These are phyloP conservation scores for Druceiella hillmani DNA, from an alignment of 2,888 invertebrate genomes.

Conservation along the genomic window DNA sequence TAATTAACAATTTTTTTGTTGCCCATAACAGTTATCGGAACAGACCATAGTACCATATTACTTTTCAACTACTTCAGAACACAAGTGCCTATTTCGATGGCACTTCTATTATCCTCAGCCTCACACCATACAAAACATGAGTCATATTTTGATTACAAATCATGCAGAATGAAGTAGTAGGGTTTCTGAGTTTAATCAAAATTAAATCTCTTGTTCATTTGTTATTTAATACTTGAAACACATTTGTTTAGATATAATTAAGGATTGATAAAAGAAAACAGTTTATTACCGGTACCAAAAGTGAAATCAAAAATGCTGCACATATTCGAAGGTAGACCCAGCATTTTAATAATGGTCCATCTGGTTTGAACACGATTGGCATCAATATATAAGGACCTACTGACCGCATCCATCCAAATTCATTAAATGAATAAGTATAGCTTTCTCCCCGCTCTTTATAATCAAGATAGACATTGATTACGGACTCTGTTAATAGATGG, in stretches of 20 bases:
- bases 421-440: conserved; percentile 36
- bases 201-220: too few species aligned
- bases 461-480: conserved; percentile 35
- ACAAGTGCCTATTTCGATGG: too few species aligned
- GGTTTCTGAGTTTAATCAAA: too few species aligned
- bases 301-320: conserved; percentile 34
- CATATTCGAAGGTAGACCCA: conserved; percentile 37
- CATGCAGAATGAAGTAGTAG: too few species aligned
- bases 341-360: conserved; percentile 38
- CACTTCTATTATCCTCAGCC: too few species aligned
- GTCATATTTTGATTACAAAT: too few species aligned
- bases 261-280: conserved; percentile 14
- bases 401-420: conserved; percentile 34
- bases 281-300: conserved; percentile 42
- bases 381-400: conserved; percentile 36
- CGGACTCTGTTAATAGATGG: too few species aligned
- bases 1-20: too few species aligned
- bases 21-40: too few species aligned
- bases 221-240: conserved; percentile 6
- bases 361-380: conserved; percentile 38
- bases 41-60: too few species aligned
- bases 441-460: conserved; percentile 33
- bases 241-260: background rate
- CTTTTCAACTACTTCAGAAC: too few species aligned
- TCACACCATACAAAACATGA: too few species aligned